Percentiles rank a stretch among this genome's conserved stretches.
These are phyloP conservation scores for Carlito syrichta DNA, from an alignment of 2,113 vertebrate genomes.

Conservation along the genomic window DNA sequence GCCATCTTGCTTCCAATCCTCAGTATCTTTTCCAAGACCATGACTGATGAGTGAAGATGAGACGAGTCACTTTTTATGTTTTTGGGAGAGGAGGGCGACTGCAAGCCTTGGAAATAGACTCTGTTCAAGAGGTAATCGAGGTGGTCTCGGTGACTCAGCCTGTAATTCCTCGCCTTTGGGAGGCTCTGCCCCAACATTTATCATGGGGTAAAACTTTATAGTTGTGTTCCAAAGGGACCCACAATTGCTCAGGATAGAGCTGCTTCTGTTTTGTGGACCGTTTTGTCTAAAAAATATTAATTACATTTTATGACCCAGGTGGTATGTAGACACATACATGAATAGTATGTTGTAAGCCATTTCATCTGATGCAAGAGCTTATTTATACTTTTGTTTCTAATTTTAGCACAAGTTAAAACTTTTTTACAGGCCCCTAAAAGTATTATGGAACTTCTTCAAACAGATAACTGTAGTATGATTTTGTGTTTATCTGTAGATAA, in stretches of 20 bases:
- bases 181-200: neutral
- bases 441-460: neutral
- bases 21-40: no score
- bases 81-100: no score
- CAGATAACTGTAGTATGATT: neutral
- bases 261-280: neutral
- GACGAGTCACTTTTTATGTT: no score
- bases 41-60: no score
- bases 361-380: neutral
- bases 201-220: neutral
- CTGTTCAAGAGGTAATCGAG: no score
- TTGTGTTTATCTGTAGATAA: neutral
- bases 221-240: neutral
- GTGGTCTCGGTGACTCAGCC: no score
- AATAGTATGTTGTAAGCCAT: neutral
- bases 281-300: neutral
- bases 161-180: no score
- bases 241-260: neutral
- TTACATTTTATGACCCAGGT: neutral
- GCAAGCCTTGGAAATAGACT: no score
- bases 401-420: neutral
- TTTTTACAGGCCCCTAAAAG: neutral
- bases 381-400: neutral
- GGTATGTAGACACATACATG: neutral
- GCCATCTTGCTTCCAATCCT: no score